Base-by-base conservation (phyloP, 1,140 invertebrate species). In the Diuraphis noxia region DNA sequence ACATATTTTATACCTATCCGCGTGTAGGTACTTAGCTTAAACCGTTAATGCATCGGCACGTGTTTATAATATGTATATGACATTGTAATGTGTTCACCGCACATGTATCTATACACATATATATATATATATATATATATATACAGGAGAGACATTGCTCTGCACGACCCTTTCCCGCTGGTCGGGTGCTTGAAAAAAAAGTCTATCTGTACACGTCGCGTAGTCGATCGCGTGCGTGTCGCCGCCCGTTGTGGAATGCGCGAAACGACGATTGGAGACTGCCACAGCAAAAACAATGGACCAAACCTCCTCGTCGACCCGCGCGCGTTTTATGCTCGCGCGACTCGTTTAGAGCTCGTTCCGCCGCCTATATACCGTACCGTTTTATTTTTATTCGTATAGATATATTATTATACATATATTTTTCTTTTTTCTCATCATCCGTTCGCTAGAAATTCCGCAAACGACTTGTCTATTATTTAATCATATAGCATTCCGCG, bases 231-330 rank as follows among this genome's bases (percentile, higher is more conserved):
- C 79, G 79, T 81, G 79, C 36, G 38, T 81, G 56, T 72, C 56
- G 56, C 56, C 34, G 34, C 7, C 81, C 81, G 81, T 82, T 25
- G 81, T 82, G 82, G 82, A 85, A 85, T 85, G 79, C 38, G 25
- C 25, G 2, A 82, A 25, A 82, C 82, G 41, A 21, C 17, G 46
- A n/a, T 63, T 5, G 56, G 56, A n/a, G n/a, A n/a, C 56, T 19
- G 30, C 30, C 13, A n/a, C 30, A 6, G 46, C 46, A 72, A n/a
- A 88, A 40, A 88, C 86, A 88, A 56, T 88, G 86, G 52, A 86
- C 43, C 41, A 43, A 43, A 82, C 38, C 23, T 36, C 85, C 34
- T 36, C 82, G 25, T 0, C 52, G 52, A 56, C 25, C 30, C 10
- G n/a, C n/a, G 25, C n/a, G 25, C 43, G 79, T 43, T 49, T 63